Conservation (phyloP, 2,888 invertebrate genomes). For the Pterostichus niger region DNA sequence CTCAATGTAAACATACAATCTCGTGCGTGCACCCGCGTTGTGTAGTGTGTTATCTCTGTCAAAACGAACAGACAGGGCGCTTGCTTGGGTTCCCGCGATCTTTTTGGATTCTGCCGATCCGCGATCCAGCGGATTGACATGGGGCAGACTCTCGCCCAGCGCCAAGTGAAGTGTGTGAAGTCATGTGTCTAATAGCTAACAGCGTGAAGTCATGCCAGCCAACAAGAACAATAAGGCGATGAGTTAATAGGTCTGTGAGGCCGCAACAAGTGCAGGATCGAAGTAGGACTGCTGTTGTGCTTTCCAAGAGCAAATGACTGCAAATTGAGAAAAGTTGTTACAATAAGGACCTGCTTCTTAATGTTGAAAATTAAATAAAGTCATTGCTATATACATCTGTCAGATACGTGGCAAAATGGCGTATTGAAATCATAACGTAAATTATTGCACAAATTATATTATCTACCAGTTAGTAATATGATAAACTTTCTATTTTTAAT, state of each 20-base stretch:
- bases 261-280: neutral
- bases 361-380: too few relatives aligned
- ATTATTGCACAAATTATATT: too few relatives aligned
- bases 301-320: too few relatives aligned
- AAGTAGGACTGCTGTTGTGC: too few relatives aligned
- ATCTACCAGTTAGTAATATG: too few relatives aligned
- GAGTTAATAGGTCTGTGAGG: conserved; percentile 30
- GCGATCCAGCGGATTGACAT: conserved; percentile 34
- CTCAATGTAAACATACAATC: neutral
- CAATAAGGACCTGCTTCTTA: too few relatives aligned
- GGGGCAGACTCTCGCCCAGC: conserved; percentile 3
- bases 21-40: neutral
- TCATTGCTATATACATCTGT: too few relatives aligned
- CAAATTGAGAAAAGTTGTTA: too few relatives aligned
- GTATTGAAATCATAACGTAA: too few relatives aligned
- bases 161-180: conserved; percentile 57
- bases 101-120: conserved; percentile 22
- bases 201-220: conserved; percentile 46
- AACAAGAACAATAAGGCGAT: conserved; percentile 43
- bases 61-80: conserved; percentile 18
- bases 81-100: conserved; percentile 10
- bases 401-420: too few relatives aligned
- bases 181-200: conserved; percentile 61
- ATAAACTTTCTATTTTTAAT: too few relatives aligned
- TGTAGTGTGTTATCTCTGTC: conserved; percentile 41